A percentile compares a stretch with the other conserved stretches of the same genome.
phyloP scores from a whole-genome alignment of 2,888 invertebrate species.

The Plagodis pulveraria region DNA sequence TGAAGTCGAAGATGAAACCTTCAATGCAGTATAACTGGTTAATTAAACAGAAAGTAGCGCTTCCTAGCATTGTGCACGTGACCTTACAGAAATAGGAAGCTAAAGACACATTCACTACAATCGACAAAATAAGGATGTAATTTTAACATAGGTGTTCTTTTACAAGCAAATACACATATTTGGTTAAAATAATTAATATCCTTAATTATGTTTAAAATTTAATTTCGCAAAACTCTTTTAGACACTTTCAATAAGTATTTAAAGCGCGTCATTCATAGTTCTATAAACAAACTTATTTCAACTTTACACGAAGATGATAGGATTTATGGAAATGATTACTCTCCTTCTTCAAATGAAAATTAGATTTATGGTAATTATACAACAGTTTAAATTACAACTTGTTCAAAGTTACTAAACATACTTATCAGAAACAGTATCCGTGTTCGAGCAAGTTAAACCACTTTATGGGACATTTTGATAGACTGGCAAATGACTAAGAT shows the following conservation, averaged over 20 bases:
- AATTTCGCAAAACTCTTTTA: no score
- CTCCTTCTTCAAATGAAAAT: no score
- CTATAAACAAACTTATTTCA: no score
- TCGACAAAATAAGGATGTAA: background rate
- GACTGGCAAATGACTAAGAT: constrained; percentile 24
- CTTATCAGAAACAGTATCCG: constrained; percentile 19
- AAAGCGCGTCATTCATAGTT: no score
- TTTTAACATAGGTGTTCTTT: background rate
- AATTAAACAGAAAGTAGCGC: constrained; percentile 5
- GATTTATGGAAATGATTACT: no score
- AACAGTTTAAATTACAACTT: constrained; percentile 12
- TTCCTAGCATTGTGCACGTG: constrained; percentile 18
- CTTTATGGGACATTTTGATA: constrained; percentile 22
- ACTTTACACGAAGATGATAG: no score
- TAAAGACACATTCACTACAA: background rate
- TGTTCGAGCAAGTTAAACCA: constrained; percentile 27
- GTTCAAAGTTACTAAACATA: constrained; percentile 11
- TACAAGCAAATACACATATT: background rate
- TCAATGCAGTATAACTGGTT: constrained; percentile 4
- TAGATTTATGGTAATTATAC: no score
- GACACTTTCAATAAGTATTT: no score
- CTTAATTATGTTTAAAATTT: no score
- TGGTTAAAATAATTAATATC: no score
- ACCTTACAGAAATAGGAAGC: constrained; percentile 1
- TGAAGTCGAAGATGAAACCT: constrained; percentile 3